phyloP scores from a whole-genome alignment of 2,113 vertebrate genomes.

The Lontra canadensis region DNA sequence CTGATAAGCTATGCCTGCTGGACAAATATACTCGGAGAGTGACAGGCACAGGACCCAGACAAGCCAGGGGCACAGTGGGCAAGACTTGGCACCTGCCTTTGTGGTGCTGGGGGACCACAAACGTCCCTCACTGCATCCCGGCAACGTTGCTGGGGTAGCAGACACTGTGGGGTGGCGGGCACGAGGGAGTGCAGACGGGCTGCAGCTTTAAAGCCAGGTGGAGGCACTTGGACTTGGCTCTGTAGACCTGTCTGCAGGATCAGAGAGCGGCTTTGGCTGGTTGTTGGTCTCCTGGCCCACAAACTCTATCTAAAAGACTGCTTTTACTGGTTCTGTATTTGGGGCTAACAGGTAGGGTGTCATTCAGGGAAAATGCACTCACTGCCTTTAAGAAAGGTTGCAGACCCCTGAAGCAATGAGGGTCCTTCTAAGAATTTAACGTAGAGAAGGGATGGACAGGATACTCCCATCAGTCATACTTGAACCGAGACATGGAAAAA shows the following conservation, averaged over 20 bases:
- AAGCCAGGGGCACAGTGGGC: no score
- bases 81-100: background rate
- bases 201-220: background rate
- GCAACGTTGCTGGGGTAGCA: background rate
- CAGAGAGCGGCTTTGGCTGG: background rate
- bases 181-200: fast-evolving
- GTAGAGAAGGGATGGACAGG: background rate
- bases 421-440: background rate
- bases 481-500: background rate
- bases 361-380: background rate
- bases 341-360: background rate
- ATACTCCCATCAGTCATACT: background rate
- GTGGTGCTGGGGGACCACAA: background rate
- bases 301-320: background rate
- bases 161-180: fast-evolving
- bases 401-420: background rate
- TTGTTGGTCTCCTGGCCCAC: background rate
- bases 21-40: background rate
- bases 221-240: background rate
- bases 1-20: background rate
- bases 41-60: background rate
- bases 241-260: background rate
- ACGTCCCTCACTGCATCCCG: background rate
- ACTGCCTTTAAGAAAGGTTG: background rate
- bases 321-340: background rate